These are phyloP conservation scores for Pseudotriccus pelzelni DNA, from an alignment of 2,797 vertebrate genomes.

Conservation along the genomic window DNA sequence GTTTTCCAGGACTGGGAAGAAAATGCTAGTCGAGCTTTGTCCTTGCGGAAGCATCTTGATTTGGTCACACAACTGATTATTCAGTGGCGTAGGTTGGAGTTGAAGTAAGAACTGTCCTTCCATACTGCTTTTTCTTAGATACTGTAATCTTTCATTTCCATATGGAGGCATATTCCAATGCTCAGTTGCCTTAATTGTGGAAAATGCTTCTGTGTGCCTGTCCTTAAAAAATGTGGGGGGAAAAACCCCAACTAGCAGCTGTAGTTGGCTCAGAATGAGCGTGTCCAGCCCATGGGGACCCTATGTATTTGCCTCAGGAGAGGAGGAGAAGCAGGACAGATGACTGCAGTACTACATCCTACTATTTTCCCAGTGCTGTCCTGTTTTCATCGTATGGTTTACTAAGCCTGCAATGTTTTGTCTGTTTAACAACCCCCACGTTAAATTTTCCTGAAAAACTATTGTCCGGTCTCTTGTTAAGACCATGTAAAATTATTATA, in stretches of 20 bases:
- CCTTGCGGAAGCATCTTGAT: slow-evolving; percentile 87
- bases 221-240: accelerated
- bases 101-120: slow-evolving; percentile 80
- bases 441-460: not conserved
- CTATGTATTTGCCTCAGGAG: not conserved
- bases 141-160: not conserved
- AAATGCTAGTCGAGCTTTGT: slow-evolving; percentile 88
- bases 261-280: not conserved
- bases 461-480: not conserved
- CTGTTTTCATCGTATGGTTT: not conserved
- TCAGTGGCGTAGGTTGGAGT: slow-evolving; percentile 93
- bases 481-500: not conserved
- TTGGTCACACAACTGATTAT: slow-evolving; percentile 90
- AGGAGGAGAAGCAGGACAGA: not conserved
- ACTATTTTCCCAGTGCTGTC: not conserved
- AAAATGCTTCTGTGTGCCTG: not conserved
- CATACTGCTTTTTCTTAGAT: not conserved
- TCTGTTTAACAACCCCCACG: not conserved
- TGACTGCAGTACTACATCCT: not conserved
- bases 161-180: accelerated
- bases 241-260: accelerated
- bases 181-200: not conserved
- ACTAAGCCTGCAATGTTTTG: not conserved
- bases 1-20: slow-evolving; percentile 92
- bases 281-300: not conserved